Base-by-base conservation (phyloP, 2,888 invertebrate genomes). In the Altica lythri region DNA sequence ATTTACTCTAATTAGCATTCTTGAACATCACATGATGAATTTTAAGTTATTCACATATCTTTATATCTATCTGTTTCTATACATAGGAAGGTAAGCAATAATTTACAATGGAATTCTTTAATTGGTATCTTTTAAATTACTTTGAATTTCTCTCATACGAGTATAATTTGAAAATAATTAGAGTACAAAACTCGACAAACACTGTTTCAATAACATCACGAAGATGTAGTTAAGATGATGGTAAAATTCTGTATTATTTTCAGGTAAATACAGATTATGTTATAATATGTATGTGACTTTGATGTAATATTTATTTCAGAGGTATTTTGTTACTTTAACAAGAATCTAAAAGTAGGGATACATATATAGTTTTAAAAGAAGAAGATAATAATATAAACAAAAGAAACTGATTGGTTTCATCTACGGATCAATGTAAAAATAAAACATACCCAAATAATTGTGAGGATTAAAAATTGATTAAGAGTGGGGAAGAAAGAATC, bases 161-260 rank as follows among this genome's bases (percentile, higher is more conserved):
- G 49, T 22, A 40, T 49, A 49, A 49, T 48, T 48, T 48, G 48
- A 48, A 48, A 48, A 38, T 48, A 48, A 47, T 40, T 49, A 49
- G 48, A 49, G 48, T 49, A 49, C 48, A 30, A n/a, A 48, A 48
- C 45, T 34, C 13, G 18, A 44, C 27, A 37, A 46, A 47, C 37
- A 48, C 48, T 42, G 25, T 49, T 49, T 49, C 48, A 48, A 48
- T 48, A 48, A 48, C 48, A 38, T 48, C 48, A 49, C 49, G 49
- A 49, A 42, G 18, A 18, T 14, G 13, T 42, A 49, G 49, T 45
- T 45, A 45, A 22, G 19, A 32, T 18, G 18, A 2, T 34, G 32
- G 38, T 48, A 40, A 49, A 49, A 38, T 37, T 38, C 16, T 13
- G 27, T 48, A 38, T 48, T 27, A 40, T 48, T 48, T 18, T 32